Conservation (phyloP, 1,140 invertebrate genomes). For the Berghia stephanieae region DNA sequence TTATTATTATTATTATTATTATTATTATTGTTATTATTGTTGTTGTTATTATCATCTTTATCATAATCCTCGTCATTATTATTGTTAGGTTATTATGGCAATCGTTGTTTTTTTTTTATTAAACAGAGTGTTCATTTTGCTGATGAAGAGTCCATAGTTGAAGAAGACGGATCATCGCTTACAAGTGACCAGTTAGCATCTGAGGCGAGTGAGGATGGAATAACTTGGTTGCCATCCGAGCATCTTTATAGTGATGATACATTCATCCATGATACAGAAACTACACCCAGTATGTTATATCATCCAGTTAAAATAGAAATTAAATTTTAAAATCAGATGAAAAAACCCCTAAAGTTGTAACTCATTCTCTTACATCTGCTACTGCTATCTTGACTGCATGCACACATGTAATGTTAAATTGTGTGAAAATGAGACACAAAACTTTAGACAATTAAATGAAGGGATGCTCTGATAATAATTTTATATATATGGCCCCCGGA, state of each 20-base stretch:
- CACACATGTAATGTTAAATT: too few species aligned
- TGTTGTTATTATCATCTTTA: background rate
- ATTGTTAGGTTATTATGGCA: background rate
- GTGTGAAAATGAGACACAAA: too few species aligned
- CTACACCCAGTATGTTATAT: background rate
- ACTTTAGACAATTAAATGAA: too few species aligned
- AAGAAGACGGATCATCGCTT: background rate
- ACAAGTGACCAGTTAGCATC: background rate
- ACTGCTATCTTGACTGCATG: too few species aligned
- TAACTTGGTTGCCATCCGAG: constrained; percentile 16
- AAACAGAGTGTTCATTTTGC: constrained; percentile 24
- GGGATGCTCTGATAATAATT: too few species aligned
- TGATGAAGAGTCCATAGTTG: background rate
- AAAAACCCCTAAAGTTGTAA: too few species aligned
- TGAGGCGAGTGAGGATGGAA: background rate
- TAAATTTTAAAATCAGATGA: too few species aligned
- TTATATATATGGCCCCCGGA: too few species aligned
- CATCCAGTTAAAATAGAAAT: too few species aligned
- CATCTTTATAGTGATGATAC: constrained; percentile 28
- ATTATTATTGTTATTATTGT: background rate
- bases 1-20: background rate
- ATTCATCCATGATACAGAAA: constrained; percentile 1
- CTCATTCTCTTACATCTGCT: too few species aligned
- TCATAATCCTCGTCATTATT: background rate
- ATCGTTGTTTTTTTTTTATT: background rate